Evolutionary conservation across 2,113 vertebrate genomes (phyloP).

Genomic region (Rostratula benghalensis): DNA sequence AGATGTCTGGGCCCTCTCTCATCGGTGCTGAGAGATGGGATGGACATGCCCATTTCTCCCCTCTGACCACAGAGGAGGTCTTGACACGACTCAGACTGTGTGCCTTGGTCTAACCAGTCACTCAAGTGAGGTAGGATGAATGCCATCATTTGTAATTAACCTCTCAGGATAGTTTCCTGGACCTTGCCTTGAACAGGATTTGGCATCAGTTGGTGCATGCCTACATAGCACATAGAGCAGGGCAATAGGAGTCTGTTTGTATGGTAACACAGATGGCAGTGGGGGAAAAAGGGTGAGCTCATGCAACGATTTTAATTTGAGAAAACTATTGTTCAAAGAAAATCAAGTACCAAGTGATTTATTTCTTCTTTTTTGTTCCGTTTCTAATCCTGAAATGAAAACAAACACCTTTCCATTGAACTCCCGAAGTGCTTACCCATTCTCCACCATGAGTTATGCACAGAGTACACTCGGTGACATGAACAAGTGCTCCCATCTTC

Average conservation of each 20-base stretch:
- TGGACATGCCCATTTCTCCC: neutral
- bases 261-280: neutral
- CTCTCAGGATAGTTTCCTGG: neutral
- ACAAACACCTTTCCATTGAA: neutral
- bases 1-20: neutral
- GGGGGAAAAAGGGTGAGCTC: neutral
- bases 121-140: neutral
- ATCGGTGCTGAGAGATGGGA: neutral
- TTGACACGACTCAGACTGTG: neutral
- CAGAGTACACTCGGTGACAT: fast-evolving
- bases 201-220: neutral
- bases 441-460: neutral
- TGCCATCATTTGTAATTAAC: neutral
- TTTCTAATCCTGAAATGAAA: neutral
- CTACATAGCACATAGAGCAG: neutral
- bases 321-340: neutral
- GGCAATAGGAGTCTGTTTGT: neutral
- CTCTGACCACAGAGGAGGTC: neutral
- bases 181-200: neutral
- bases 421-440: neutral
- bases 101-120: neutral
- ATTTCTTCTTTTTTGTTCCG: neutral
- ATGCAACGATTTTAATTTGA: neutral
- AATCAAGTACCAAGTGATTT: neutral
- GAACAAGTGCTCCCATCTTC: neutral